Conservation (phyloP, 2,797 vertebrate species). For the Eulemur rubriventer region DNA sequence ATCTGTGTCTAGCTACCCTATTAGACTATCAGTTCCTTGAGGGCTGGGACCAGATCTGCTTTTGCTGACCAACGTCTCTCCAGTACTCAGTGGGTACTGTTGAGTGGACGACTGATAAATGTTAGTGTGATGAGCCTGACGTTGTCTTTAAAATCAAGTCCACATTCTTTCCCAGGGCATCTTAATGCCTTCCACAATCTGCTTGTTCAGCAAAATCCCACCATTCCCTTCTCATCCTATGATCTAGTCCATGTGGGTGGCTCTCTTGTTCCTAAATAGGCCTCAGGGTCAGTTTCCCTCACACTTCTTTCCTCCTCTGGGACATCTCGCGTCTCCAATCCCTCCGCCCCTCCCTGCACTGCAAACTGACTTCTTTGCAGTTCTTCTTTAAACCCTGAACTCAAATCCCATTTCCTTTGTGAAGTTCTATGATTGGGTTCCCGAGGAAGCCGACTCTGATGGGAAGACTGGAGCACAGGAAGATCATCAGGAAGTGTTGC, state of each 20-base stretch:
- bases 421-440: neutral
- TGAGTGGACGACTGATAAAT: neutral
- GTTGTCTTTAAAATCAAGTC: neutral
- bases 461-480: neutral
- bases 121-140: neutral
- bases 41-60: neutral
- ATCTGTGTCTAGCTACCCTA: neutral
- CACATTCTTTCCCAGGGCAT: neutral
- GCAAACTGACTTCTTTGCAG: neutral
- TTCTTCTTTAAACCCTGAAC: neutral
- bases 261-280: neutral
- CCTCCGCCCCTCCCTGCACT: neutral
- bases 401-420: neutral
- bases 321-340: neutral
- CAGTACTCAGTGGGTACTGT: neutral
- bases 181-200: neutral
- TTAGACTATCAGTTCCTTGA: neutral
- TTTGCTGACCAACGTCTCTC: neutral
- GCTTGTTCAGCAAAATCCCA: neutral
- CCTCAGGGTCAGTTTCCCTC: neutral
- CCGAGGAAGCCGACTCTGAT: neutral
- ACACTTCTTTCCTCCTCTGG: neutral
- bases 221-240: neutral
- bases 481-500: neutral
- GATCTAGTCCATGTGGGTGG: neutral